Evolutionary conservation across 2,888 invertebrate species (phyloP), one percentile per base, ranked within the genome.

Genomic region (Tetrapedia diversipes): DNA sequence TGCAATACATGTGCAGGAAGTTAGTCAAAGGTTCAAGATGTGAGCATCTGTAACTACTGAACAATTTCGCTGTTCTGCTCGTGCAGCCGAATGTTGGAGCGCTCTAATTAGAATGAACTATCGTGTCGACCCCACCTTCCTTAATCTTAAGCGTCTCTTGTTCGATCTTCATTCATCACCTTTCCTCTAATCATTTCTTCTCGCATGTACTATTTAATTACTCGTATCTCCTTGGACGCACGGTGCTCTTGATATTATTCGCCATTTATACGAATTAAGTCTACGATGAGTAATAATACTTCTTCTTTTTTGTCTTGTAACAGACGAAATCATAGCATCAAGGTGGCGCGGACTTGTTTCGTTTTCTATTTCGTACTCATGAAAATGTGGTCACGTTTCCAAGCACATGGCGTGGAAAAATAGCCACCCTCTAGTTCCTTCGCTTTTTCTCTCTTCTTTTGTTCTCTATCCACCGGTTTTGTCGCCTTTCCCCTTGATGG

Each of bases 321-420:
- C n/a, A n/a, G n/a, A 27, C 10, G 24, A 14, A 51, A 39, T 2
- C 7, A 37, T 29, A 24, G 27, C 54, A 24, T 7, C 27, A 24
- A 32, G 57, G 10, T 14, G 43, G 14, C 60, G 24, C 39, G 16
- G 59, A 24, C 59, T 59, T 19, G 16, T 64, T 78, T 63, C 71
- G 71, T 71, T 66, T 66, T 41, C 45, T 51, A 45, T 51, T 68
- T 43, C 32, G 39, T 39, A 24, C 24, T 39, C 59, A 24, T 43
- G 51, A 37, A 53, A 11, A 59, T 73, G 39, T 19, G 39, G 32
- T 27, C 60, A 43, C 49, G 68, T 73, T 79, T 79, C n/a, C 69
- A 73, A 78, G 53, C 78, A 73, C 73, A 79, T 79, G 78, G 73
- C 51, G 79, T 69, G 79, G 79, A 79, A 79, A 63, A 61, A 24